phyloP scores from a whole-genome alignment of 2,113 vertebrate species.

The Mus pahari region DNA sequence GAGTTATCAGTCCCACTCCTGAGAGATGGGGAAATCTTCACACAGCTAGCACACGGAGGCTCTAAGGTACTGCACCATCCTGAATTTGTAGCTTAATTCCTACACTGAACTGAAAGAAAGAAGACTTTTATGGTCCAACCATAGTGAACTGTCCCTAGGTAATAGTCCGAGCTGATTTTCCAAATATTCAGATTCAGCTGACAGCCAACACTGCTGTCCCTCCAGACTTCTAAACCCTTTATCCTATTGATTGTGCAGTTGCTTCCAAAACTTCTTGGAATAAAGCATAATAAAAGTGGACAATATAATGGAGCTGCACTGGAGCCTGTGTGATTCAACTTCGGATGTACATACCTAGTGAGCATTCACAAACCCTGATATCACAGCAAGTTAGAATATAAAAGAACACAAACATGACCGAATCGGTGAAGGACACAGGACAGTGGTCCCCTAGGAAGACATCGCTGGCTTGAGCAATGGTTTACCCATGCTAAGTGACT shows the following conservation, averaged over 20 bases:
- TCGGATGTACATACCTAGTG: neutral
- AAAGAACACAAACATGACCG: neutral
- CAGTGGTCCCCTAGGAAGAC: neutral
- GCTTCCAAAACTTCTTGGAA: neutral
- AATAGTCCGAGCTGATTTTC: neutral
- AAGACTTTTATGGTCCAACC: neutral
- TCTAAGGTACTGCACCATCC: neutral
- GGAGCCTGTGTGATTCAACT: neutral
- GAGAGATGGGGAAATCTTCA: neutral
- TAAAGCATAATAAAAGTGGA: neutral
- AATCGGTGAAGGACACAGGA: neutral
- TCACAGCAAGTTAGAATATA: neutral
- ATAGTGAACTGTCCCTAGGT: neutral
- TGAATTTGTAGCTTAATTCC: neutral
- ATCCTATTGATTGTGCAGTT: neutral
- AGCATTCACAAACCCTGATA: neutral
- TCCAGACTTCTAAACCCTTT: neutral
- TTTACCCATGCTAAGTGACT: neutral
- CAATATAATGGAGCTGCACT: neutral
- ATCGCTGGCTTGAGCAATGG: neutral
- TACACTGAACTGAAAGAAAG: neutral
- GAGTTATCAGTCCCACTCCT: neutral
- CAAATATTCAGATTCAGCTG: neutral
- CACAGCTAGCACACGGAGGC: neutral
- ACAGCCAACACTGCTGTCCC: neutral